A percentile compares a stretch with the other conserved stretches of the same genome.
Conservation (phyloP, 2,888 invertebrate species). For the Petrolisthes cinctipes region DNA sequence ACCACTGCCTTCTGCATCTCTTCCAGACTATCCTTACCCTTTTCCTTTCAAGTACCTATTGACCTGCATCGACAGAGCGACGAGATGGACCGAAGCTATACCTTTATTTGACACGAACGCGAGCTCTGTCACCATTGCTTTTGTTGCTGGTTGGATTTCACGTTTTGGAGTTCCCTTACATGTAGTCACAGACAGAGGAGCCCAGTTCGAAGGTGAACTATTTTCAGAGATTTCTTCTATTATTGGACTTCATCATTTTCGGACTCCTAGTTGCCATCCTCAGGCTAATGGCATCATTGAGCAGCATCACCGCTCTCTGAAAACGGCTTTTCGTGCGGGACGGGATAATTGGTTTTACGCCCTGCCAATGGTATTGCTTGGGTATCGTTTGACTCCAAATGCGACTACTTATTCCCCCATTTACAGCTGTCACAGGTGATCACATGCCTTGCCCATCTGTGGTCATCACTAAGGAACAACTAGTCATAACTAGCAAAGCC, state of each 20-base stretch:
- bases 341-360: constrained; percentile 66
- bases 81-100: background rate
- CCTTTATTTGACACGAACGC: constrained; percentile 65
- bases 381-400: constrained; percentile 67
- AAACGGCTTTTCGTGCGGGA: constrained; percentile 68
- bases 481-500: no score
- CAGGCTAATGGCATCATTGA: constrained; percentile 70
- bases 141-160: constrained; percentile 70
- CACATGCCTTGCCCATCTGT: no score
- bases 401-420: constrained; percentile 66
- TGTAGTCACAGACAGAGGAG: constrained; percentile 68
- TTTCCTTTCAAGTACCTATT: no score
- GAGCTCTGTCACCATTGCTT: constrained; percentile 67
- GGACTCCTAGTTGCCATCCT: constrained; percentile 66
- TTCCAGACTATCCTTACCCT: no score
- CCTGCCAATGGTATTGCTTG: constrained; percentile 69
- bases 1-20: no score
- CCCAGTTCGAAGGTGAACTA: constrained; percentile 66
- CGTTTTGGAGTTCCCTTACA: constrained; percentile 67
- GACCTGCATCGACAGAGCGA: no score
- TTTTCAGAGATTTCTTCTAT: constrained; percentile 31
- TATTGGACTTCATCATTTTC: constrained; percentile 34
- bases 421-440: constrained; percentile 66
- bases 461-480: no score
- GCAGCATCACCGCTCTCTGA: constrained; percentile 70